Evolutionary conservation across 2,888 invertebrate species (phyloP).

Genomic region (Tromatobia lineatoria): DNA sequence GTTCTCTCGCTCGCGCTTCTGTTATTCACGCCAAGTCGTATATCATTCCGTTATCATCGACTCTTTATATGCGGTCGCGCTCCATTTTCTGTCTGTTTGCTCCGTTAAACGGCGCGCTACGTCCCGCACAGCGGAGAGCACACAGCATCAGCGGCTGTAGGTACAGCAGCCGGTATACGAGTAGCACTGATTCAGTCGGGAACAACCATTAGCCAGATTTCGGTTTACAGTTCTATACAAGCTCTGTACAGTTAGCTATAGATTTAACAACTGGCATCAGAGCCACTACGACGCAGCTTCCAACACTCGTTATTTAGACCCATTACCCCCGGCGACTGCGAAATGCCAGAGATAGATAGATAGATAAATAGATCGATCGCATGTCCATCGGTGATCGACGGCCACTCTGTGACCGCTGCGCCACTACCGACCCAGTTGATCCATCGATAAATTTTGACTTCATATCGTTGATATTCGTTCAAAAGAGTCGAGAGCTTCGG

Average conservation of each 20-base stretch:
- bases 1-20: conserved; percentile 74
- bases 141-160: neutral
- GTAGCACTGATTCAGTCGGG: conserved; percentile 81
- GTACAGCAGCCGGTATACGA: conserved; percentile 16
- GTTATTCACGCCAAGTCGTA: conserved; percentile 84
- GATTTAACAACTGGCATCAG: conserved; percentile 49
- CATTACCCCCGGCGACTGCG: conserved; percentile 53
- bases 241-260: conserved; percentile 15
- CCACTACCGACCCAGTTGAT: conserved; percentile 26
- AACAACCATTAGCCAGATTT: conserved; percentile 82
- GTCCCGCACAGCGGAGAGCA: conserved; percentile 3
- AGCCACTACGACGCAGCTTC: conserved; percentile 29
- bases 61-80: conserved; percentile 86
- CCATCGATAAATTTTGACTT: conserved; percentile 48
- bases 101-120: conserved; percentile 80
- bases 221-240: conserved; percentile 72
- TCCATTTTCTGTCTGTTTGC: conserved; percentile 86
- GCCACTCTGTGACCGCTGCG: conserved; percentile 24
- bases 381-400: conserved; percentile 58
- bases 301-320: conserved; percentile 65
- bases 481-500: neutral
- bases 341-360: conserved; percentile 52
- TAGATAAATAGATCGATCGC: conserved; percentile 59
- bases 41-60: conserved; percentile 86
- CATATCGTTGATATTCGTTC: conserved; percentile 30